Evolutionary conservation across 1,140 invertebrate genomes (phyloP).

Genomic region (Globodera rostochiensis): DNA sequence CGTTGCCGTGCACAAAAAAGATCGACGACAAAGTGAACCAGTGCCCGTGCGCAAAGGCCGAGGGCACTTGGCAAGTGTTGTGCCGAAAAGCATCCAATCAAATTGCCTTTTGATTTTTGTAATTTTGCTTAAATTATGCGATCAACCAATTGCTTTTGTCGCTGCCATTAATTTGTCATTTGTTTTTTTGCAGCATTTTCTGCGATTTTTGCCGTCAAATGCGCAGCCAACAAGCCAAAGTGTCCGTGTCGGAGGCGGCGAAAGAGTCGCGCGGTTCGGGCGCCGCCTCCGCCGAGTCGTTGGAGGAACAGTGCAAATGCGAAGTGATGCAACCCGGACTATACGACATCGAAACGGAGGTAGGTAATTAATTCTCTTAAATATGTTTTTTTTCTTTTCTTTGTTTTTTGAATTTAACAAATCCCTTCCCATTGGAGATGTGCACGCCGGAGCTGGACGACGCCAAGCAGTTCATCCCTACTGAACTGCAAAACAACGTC

Average conservation of each 20-base stretch:
- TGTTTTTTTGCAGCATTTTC: constrained; percentile 55
- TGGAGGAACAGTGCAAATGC: constrained; percentile 54
- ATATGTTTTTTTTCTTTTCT: too few species aligned
- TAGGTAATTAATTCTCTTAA: too few species aligned
- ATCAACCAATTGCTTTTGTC: too few species aligned
- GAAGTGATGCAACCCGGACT: constrained; percentile 59
- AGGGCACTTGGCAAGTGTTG: constrained; percentile 57
- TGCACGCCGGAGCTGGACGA: constrained; percentile 65
- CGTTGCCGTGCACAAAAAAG: constrained; percentile 64
- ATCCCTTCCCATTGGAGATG: constrained; percentile 43
- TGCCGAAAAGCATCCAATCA: too few species aligned
- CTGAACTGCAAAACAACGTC: constrained; percentile 64
- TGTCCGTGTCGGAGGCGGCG: constrained; percentile 47
- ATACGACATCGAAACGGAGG: constrained; percentile 63
- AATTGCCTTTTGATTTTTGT: background rate
- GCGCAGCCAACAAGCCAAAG: constrained; percentile 49
- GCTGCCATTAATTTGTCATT: background rate
- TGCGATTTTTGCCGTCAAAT: constrained; percentile 65
- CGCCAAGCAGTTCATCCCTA: constrained; percentile 65
- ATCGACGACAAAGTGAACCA: constrained; percentile 65
- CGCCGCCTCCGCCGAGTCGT: constrained; percentile 25
- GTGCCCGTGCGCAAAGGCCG: constrained; percentile 64
- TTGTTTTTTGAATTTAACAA: too few species aligned
- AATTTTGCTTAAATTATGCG: too few species aligned
- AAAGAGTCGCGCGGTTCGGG: constrained; percentile 10